Base-by-base conservation (phyloP, 1,140 invertebrate species). In the Chrysomallon squamiferum region DNA sequence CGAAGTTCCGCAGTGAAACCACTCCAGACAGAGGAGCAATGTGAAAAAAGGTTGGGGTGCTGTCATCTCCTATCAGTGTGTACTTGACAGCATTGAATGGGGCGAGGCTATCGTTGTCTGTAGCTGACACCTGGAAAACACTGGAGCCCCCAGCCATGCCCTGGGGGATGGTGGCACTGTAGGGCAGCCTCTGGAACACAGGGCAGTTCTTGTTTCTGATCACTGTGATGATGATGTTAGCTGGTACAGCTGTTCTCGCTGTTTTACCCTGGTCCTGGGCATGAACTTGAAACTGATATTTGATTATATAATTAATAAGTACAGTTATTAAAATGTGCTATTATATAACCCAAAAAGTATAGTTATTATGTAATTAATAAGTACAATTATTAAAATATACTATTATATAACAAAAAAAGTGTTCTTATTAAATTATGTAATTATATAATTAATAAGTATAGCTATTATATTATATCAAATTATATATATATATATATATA, bases 191-290 rank as follows among this genome's bases (percentile, higher is more conserved):
- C 13, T 59, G 13, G 50, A 77, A 77, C 32, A 29, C 22, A 29
- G 75, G 75, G 15, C 69, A 32, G 30, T 66, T 62, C 32, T 65
- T 47, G 59, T 77, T 78, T 22, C 73, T 52, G 7, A 63, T 65
- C 11, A 78, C 70, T 18, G 20, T 58, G 50, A 78, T 67, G 4
- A n/a, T 61, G 15, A 78, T 66, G 2, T 91, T 92, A 2, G 91
- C 90, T 2, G 93, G 90, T 0, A 92, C 91, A 1, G 90, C 92
- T 52, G 92, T 93, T 33, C 96, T 86, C 0, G 92, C 78, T 11
- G 95, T 95, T 47, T 88, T 88, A 2, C 95, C 95, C 54, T 89
- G 90, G 86, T 98, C 96, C 29, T 89, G 89, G 3, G 94, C 81
- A 54, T 59, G 38, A 25, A 59, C 59, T 62, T 65, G 32, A 33